Base-by-base conservation (phyloP, 2,797 vertebrate species). In the Enteromius fasciolatus region DNA sequence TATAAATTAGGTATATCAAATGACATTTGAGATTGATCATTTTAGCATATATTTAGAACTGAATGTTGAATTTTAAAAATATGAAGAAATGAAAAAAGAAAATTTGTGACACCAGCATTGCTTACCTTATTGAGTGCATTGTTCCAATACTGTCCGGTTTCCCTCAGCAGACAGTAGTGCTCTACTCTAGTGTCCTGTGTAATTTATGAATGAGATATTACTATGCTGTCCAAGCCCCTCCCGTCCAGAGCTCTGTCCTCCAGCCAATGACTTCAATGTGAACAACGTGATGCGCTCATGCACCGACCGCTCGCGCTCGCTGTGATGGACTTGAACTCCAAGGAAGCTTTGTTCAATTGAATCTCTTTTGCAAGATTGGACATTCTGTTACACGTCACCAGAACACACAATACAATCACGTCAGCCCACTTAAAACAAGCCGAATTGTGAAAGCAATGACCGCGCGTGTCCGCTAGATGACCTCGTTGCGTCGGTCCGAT, bases 101-200 rank as follows among this genome's bases (percentile, higher is more conserved):
- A 76, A 11, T 3, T 59, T 57, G n/a, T 28, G 12, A 36, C 25
- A 68, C 33, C 23, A 20, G 33, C 50, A n/a, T 31, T 33, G 4
- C 81, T 41, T 83, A 83, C 81, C 81, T 68, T 59, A 77, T n/a
- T 7, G 81, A 77, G 66, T 77, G 81, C 81, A 83, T 83, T 59
- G 70, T 77, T 68, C 36, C 50, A 77, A 33, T 36, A 41, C 33
- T 67, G 39, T 1, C 36, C 41, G 39, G 36, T n/a, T 33, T 68
- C 81, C 36, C 74, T 69, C 18, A 31, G 61, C 33, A 67, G 44
- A 59, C 81, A 77, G 73, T 44, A 77, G 64, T 61, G 52, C 39
- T 83, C 25, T 46, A 46, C 14, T 39, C 36, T 23, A 77, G 63
- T 15, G 36, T 69, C 41, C 25, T 23, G 41, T 20, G 63, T 46